Conservation (phyloP, 2,888 invertebrate genomes). For the Aelia acuminata region DNA sequence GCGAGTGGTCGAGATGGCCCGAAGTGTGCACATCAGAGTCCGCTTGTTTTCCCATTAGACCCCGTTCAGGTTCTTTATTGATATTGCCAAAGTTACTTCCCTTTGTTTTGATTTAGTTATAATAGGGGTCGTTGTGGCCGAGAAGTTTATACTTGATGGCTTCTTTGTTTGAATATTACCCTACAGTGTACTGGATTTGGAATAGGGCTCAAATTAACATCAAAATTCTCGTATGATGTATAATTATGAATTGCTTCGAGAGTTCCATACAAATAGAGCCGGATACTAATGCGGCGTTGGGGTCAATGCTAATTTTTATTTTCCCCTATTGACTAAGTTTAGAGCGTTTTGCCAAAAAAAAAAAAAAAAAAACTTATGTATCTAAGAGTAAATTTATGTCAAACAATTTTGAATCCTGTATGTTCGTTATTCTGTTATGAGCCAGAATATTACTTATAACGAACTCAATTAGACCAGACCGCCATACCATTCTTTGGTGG, state of each 20-base stretch:
- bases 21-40: background rate
- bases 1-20: background rate
- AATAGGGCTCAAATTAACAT: background rate
- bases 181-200: background rate
- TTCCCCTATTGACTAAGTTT: too few relatives aligned
- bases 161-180: constrained; percentile 38
- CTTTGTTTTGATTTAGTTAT: constrained; percentile 28
- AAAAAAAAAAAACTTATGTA: too few relatives aligned
- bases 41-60: constrained; percentile 13
- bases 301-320: background rate
- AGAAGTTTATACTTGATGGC: background rate
- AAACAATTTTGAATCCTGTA: too few relatives aligned
- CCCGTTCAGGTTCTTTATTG: background rate
- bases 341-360: too few relatives aligned
- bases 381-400: too few relatives aligned
- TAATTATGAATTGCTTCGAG: background rate
- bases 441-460: too few relatives aligned
- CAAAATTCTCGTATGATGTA: background rate
- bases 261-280: background rate
- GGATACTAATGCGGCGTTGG: background rate
- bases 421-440: too few relatives aligned
- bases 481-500: too few relatives aligned
- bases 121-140: background rate
- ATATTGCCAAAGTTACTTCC: background rate
- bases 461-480: too few relatives aligned